A percentile compares a stretch with the other conserved stretches of the same genome.
Conservation (phyloP, 2,888 invertebrate species). For the Drosophila limbata region DNA sequence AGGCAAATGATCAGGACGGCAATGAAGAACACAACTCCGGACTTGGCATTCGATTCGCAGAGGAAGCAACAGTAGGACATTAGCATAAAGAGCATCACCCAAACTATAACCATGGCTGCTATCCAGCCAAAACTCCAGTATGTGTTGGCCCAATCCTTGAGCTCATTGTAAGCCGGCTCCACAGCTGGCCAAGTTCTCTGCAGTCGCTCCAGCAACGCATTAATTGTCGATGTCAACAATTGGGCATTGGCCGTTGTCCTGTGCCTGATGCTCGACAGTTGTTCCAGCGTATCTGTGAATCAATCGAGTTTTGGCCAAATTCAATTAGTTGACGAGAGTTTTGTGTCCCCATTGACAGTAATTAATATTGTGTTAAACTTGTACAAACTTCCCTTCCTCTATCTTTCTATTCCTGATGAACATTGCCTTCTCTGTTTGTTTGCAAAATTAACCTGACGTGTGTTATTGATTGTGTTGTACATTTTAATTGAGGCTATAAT, state of each 20-base stretch:
- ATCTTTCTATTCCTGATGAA: not conserved
- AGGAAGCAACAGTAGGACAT: slow-evolving; percentile 84
- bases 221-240: slow-evolving; percentile 83
- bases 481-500: slow-evolving; percentile 63
- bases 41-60: slow-evolving; percentile 84
- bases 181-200: slow-evolving; percentile 82
- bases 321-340: slow-evolving; percentile 56
- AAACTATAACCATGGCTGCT: slow-evolving; percentile 81
- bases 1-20: slow-evolving; percentile 83
- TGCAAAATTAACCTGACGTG: slow-evolving; percentile 21
- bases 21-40: slow-evolving; percentile 82
- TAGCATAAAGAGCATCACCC: slow-evolving; percentile 83
- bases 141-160: slow-evolving; percentile 81
- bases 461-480: slow-evolving; percentile 69
- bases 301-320: slow-evolving; percentile 46
- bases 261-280: slow-evolving; percentile 84
- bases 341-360: slow-evolving; percentile 56
- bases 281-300: slow-evolving; percentile 83
- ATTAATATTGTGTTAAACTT: slow-evolving; percentile 67
- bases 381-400: not conserved
- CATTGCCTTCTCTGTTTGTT: too few species aligned
- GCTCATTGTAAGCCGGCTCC: slow-evolving; percentile 80
- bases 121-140: slow-evolving; percentile 84
- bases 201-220: slow-evolving; percentile 80
- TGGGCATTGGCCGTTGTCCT: slow-evolving; percentile 84